Evolutionary conservation across 2,113 vertebrate species (phyloP).

Genomic region (Rana temporaria): DNA sequence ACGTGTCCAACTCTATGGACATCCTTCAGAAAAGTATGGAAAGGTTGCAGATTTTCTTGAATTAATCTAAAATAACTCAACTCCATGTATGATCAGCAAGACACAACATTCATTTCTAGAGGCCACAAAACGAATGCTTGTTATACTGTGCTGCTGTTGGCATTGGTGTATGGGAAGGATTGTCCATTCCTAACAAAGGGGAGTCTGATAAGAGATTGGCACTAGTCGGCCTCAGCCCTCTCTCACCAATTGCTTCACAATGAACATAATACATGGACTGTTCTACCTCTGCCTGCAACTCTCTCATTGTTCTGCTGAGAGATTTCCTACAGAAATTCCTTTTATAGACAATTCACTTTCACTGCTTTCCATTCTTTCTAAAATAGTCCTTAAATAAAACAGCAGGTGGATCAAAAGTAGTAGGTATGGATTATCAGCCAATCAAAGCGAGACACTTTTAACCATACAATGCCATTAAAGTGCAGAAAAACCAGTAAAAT

Average conservation of each 20-base stretch:
- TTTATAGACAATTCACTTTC: no score
- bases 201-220: not conserved
- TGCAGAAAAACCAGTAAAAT: no score
- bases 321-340: not conserved
- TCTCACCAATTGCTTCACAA: not conserved
- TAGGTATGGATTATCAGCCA: not conserved
- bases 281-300: slow-evolving; percentile 40
- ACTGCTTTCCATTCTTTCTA: not conserved
- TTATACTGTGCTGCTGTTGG: no score
- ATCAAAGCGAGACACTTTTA: not conserved
- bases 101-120: no score
- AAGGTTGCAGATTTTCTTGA: no score
- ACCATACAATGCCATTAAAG: not conserved
- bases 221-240: not conserved
- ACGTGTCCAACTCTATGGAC: no score
- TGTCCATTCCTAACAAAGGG: not conserved
- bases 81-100: no score
- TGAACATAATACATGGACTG: slow-evolving; percentile 27
- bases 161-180: not conserved
- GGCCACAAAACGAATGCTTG: no score
- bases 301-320: not conserved
- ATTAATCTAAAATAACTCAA: no score
- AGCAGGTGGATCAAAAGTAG: not conserved
- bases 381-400: not conserved
- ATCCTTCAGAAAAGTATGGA: no score